These are phyloP conservation scores for Fopius arisanus DNA, from an alignment of 1,140 invertebrate species.

Conservation along the genomic window DNA sequence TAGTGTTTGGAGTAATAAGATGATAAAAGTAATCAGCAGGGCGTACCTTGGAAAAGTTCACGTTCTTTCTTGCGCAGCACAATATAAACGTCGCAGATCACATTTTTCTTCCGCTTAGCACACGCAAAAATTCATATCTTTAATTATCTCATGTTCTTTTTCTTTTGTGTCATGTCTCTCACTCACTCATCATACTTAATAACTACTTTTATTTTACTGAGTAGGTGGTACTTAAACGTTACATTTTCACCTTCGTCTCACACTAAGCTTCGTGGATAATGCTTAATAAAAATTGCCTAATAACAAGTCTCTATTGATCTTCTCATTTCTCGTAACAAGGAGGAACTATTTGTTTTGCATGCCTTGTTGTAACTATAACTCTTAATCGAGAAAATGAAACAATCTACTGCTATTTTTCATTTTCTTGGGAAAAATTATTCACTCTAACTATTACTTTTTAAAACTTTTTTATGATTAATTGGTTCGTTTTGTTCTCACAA, in stretches of 20 bases:
- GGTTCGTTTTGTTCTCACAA: slow-evolving; percentile 30
- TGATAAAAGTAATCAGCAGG: slow-evolving; percentile 64
- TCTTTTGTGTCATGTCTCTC: slow-evolving; percentile 26
- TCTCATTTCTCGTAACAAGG: slow-evolving; percentile 53
- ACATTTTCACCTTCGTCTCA: slow-evolving; percentile 39
- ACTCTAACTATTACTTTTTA: slow-evolving; percentile 23
- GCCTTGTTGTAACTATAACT: slow-evolving; percentile 1
- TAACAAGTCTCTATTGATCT: slow-evolving; percentile 52
- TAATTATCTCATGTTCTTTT: slow-evolving; percentile 11
- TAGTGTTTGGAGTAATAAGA: slow-evolving; percentile 61
- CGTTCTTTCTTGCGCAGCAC: slow-evolving; percentile 67
- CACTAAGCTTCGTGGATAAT: slow-evolving; percentile 57
- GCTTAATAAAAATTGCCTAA: slow-evolving; percentile 60
- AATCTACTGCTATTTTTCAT: slow-evolving; percentile 1
- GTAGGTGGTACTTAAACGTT: slow-evolving; percentile 39
- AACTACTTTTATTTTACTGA: slow-evolving; percentile 22
- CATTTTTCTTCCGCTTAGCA: slow-evolving; percentile 51
- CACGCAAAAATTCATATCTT: slow-evolving; percentile 28
- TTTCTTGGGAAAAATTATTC: slow-evolving; percentile 7
- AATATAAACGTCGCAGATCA: slow-evolving; percentile 65
- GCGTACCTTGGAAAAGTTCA: slow-evolving; percentile 67
- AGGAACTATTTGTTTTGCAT: slow-evolving; percentile 51
- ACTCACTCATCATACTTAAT: slow-evolving; percentile 34
- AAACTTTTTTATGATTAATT: slow-evolving; percentile 35
- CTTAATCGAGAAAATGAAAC: not conserved